Evolutionary conservation across 1,140 invertebrate genomes (phyloP), one percentile per base, ranked within the genome.

Genomic region (Dinoponera quadriceps): DNA sequence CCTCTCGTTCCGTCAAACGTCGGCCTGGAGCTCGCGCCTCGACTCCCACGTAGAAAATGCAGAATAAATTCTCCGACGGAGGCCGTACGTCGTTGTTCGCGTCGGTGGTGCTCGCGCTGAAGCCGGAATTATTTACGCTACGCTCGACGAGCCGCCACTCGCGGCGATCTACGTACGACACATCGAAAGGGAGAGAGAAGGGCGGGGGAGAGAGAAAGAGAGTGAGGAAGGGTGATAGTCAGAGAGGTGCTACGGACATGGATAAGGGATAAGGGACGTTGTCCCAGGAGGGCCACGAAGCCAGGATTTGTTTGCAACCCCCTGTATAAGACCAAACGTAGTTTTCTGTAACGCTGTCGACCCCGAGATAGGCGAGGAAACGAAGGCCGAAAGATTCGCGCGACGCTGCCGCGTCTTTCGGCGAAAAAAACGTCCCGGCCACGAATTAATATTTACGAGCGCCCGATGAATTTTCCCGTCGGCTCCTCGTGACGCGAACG

Each of bases 361-460:
- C 60, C 84, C 69, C 82, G 18, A 9, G 38, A 84, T 74, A 69
- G 75, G 65, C 25, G 33, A 72, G 77, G 25, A 20, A 9, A 73
- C 49, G 51, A 62, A 18, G 7, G 38, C 38, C 63, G 63, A 71
- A 48, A 71, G 55, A 63, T 83, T 33, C 71, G 33, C 80, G 55
- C 72, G 68, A 49, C 73, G 60, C 38, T 44, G 9, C 38, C 38
- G 38, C 38, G 38, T 44, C 27, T 66, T 80, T 29, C 38, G n/a
- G 66, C 75, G 65, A 82, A 88, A 84, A 82, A 88, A 84, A 84
- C 69, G 62, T 51, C 29, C 55, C 18, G 51, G 20, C 33, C 55
- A 27, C 60, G 69, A 54, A 87, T 87, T 87, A 87, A 87, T 87
- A 87, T 87, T 87, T 87, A 87, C 73, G 68, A 80, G 84, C 57